Evolutionary conservation across 2,113 vertebrate species (phyloP).

Genomic region (Pterocles gutturalis): DNA sequence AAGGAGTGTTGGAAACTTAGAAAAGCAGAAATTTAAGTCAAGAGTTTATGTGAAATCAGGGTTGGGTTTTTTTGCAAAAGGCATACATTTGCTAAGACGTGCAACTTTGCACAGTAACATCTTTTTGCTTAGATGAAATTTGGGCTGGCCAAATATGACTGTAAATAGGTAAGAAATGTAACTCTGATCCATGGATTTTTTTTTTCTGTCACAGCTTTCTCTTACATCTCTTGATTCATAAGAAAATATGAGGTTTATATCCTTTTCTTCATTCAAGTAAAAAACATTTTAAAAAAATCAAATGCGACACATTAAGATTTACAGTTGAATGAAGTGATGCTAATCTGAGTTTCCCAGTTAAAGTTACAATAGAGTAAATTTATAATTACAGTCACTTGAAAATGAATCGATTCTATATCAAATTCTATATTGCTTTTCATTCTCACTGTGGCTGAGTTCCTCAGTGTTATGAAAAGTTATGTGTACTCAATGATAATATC

Average conservation of each 20-base stretch:
- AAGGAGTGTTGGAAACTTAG: neutral
- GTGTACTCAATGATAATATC: neutral
- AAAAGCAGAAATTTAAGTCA: neutral
- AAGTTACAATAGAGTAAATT: neutral
- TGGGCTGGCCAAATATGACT: neutral
- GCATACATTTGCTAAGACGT: neutral
- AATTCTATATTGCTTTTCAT: neutral
- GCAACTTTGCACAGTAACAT: neutral
- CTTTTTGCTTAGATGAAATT: neutral
- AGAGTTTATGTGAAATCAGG: neutral
- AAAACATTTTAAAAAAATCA: fast-evolving
- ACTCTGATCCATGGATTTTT: neutral
- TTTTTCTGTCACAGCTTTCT: neutral
- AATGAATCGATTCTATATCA: neutral
- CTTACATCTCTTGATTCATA: neutral
- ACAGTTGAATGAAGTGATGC: neutral
- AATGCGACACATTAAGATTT: neutral
- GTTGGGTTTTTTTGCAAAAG: neutral
- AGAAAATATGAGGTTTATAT: neutral
- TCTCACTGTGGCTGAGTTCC: neutral
- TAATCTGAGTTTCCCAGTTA: neutral
- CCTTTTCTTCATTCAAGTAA: neutral
- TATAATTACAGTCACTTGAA: neutral
- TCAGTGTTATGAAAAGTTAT: neutral
- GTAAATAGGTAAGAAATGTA: neutral